Evolutionary conservation across 30 jellyfish, hydroid and myxozoan genomes (phyloP).

Genomic region (Chrysaora quinquecirrha): DNA sequence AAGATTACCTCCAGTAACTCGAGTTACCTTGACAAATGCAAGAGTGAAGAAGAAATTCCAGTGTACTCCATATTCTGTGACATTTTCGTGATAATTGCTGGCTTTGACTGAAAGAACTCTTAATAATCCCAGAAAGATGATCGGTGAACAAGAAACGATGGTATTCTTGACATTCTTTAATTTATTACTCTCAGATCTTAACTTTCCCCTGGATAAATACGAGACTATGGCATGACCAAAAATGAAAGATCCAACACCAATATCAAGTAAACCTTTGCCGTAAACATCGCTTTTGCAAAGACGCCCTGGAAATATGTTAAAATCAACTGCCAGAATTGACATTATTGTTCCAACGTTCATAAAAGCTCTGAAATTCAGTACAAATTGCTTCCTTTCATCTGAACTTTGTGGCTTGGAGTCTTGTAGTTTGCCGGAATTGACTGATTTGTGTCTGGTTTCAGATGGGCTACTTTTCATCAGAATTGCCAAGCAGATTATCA

Average conservation of each 20-base stretch:
- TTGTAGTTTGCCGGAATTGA: not conserved
- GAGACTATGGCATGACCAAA: constrained; percentile 88
- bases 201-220: constrained; percentile 49
- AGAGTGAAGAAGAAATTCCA: constrained; percentile 97
- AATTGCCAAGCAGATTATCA: not conserved
- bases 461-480: too few species aligned
- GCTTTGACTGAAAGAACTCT: constrained; percentile 71
- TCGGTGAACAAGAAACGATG: constrained; percentile 39
- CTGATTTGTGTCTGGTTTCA: not conserved
- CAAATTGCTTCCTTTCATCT: constrained; percentile 22
- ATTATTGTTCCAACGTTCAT: constrained; percentile 79
- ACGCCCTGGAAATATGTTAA: constrained; percentile 86
- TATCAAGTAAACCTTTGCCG: constrained; percentile 95
- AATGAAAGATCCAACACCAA: constrained; percentile 91
- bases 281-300: constrained; percentile 86
- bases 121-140: constrained; percentile 65
- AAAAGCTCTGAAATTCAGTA: constrained; percentile 66
- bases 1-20: too few species aligned
- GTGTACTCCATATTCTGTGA: constrained; percentile 94
- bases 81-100: constrained; percentile 81
- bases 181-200: not conserved
- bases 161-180: constrained; percentile 9
- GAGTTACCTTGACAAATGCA: constrained; percentile 83
- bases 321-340: constrained; percentile 94
- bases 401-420: not conserved